Conservation (phyloP, 64 coral and sea anemone genomes). For the Cladopsammia gracilis region DNA sequence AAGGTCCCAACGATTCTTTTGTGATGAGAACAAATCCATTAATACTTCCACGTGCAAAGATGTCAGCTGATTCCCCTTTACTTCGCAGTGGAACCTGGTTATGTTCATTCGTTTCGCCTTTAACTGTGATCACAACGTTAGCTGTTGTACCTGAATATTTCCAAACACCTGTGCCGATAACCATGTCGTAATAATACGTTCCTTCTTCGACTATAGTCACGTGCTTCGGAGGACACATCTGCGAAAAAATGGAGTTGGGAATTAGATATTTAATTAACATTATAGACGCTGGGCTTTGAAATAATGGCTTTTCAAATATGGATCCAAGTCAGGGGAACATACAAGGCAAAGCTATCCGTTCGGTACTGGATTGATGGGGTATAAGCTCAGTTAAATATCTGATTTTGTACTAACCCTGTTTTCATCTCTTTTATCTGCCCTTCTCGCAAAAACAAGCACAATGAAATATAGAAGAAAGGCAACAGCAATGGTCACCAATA, state of each 20-base stretch:
- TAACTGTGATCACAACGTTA: constrained; percentile 24
- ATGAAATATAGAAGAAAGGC: background rate
- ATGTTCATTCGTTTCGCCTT: constrained; percentile 31
- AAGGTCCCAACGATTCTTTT: constrained; percentile 25
- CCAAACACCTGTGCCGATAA: constrained; percentile 54
- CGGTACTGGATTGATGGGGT: too few relatives aligned
- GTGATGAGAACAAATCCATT: constrained; percentile 57
- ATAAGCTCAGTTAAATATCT: background rate
- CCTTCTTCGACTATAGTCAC: background rate
- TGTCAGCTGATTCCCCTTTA: background rate
- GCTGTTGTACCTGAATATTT: constrained; percentile 50
- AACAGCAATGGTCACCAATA: too few relatives aligned
- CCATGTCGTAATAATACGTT: constrained; percentile 58
- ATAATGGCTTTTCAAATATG: too few relatives aligned
- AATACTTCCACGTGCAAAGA: constrained; percentile 57
- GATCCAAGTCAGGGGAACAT: too few relatives aligned
- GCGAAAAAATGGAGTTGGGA: background rate
- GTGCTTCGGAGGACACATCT: constrained; percentile 23
- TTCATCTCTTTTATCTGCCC: constrained; percentile 59
- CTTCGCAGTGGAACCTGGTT: constrained; percentile 1
- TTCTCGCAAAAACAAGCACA: constrained; percentile 30
- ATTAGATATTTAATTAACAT: too few relatives aligned
- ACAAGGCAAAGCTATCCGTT: too few relatives aligned
- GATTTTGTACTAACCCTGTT: background rate
- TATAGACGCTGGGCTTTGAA: too few relatives aligned